These are phyloP conservation scores for Coracopsis vasa DNA, from an alignment of 2,113 vertebrate species.

Conservation along the genomic window DNA sequence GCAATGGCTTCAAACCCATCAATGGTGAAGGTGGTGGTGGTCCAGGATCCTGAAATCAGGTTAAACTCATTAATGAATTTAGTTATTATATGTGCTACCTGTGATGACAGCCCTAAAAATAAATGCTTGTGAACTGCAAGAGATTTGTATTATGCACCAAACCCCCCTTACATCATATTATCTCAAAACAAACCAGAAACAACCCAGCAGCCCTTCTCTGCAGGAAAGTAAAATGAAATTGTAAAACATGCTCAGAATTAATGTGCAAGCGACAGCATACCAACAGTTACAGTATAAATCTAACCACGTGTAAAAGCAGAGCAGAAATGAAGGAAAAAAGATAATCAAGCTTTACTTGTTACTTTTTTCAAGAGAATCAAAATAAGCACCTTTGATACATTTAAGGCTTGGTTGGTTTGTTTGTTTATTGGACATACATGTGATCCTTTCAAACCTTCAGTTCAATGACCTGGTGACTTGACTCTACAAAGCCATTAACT, in stretches of 20 bases:
- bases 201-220: background rate
- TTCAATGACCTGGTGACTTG: background rate
- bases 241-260: background rate
- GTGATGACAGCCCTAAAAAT: background rate
- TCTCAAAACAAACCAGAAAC: background rate
- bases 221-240: background rate
- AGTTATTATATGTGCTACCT: background rate
- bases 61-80: background rate
- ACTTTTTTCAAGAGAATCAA: background rate
- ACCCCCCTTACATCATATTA: background rate
- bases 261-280: background rate
- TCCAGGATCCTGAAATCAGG: constrained; percentile 85
- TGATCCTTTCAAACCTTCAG: background rate
- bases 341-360: constrained; percentile 6
- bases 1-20: constrained; percentile 92
- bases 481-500: background rate
- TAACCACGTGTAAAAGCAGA: background rate
- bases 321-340: background rate
- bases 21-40: constrained; percentile 90
- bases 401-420: background rate
- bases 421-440: rapidly evolving
- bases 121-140: background rate
- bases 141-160: background rate
- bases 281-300: background rate
- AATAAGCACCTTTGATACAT: background rate